These are phyloP conservation scores for Lophochroa leadbeateri DNA, from an alignment of 2,113 vertebrate genomes.

Conservation along the genomic window DNA sequence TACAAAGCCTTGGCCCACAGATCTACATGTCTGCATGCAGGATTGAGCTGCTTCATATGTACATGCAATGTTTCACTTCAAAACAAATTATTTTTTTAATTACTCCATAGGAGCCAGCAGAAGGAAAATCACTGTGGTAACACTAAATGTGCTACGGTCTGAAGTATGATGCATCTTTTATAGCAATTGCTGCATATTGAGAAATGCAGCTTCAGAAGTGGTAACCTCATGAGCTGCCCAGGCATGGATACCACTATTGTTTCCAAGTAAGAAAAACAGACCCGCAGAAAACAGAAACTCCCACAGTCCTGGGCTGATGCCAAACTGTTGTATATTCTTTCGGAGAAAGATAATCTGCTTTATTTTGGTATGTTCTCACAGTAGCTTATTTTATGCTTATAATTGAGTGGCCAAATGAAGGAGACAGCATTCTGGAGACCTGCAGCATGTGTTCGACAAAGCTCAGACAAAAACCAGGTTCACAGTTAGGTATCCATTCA, in stretches of 20 bases:
- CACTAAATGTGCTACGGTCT: neutral
- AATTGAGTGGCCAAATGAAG: neutral
- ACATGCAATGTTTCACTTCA: neutral
- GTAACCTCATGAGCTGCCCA: neutral
- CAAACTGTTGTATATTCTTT: neutral
- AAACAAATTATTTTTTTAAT: neutral
- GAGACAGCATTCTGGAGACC: neutral
- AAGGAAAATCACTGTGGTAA: neutral
- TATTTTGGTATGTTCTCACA: slow-evolving; percentile 2
- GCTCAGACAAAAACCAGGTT: neutral
- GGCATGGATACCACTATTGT: slow-evolving; percentile 17
- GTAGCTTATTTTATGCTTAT: neutral
- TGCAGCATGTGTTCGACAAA: neutral
- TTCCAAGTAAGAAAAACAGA: slow-evolving; percentile 19
- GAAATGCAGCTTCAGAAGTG: neutral
- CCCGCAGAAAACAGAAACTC: neutral
- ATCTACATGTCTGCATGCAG: neutral
- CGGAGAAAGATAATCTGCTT: slow-evolving; percentile 5
- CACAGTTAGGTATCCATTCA: neutral
- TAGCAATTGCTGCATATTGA: fast-evolving
- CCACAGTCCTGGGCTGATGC: neutral
- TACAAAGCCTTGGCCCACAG: neutral
- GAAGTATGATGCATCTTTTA: neutral
- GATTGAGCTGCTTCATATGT: neutral
- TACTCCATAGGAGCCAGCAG: neutral